Evolutionary conservation across 2,797 vertebrate genomes (phyloP).

Genomic region (Nasua narica): DNA sequence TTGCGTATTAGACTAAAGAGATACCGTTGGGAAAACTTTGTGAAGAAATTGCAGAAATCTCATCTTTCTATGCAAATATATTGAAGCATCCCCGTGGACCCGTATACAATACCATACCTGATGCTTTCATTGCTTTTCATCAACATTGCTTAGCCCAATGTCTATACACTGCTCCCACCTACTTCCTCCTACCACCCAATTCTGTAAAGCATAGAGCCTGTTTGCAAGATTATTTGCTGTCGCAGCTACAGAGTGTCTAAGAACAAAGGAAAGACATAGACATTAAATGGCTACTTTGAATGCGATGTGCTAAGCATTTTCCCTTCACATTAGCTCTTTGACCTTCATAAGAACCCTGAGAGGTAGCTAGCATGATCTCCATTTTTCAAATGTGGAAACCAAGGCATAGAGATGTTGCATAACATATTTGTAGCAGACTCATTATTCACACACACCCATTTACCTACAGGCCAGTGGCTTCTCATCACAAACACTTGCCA

Average conservation of each 20-base stretch:
- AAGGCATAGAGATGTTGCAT: neutral
- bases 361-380: neutral
- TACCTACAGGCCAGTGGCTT: neutral
- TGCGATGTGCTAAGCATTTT: neutral
- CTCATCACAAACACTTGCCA: neutral
- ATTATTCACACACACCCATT: neutral
- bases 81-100: neutral
- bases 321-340: neutral
- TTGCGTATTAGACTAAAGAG: conserved; percentile 47
- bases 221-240: neutral
- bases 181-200: neutral
- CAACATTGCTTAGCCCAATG: neutral
- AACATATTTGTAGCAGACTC: neutral
- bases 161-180: neutral
- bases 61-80: conserved; percentile 27
- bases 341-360: neutral
- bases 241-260: neutral
- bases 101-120: neutral
- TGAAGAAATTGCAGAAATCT: conserved; percentile 34
- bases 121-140: conserved; percentile 25
- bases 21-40: conserved; percentile 28
- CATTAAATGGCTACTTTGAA: neutral
- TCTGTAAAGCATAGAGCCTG: neutral
- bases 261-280: neutral
- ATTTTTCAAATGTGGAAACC: neutral